phyloP scores from a whole-genome alignment of 1,140 invertebrate species.

The Hyles euphorbiae region DNA sequence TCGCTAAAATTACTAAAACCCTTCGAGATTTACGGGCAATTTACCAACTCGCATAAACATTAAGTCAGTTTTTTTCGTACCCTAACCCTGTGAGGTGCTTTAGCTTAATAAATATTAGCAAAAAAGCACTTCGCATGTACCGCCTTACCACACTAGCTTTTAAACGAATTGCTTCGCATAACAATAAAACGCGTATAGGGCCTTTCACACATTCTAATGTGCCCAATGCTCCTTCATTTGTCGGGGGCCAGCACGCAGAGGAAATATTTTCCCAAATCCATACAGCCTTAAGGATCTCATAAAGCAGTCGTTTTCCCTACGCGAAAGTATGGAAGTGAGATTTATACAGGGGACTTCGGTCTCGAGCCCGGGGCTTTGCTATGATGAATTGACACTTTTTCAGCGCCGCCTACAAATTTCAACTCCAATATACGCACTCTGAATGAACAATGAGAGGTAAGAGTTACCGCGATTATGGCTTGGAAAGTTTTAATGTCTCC shows the following conservation, averaged over 20 bases:
- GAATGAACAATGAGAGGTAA: conserved; percentile 68
- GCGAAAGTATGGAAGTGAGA: conserved; percentile 75
- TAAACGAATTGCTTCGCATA: conserved; percentile 72
- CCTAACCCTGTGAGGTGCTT: conserved; percentile 42
- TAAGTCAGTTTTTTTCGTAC: conserved; percentile 42
- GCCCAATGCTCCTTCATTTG: conserved; percentile 70
- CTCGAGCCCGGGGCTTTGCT: conserved; percentile 64
- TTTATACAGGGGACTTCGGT: conserved; percentile 72
- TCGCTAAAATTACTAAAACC: conserved; percentile 1
- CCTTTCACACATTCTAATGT: conserved; percentile 72
- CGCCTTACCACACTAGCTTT: conserved; percentile 64
- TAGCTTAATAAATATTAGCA: conserved; percentile 65
- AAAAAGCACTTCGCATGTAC: conserved; percentile 63
- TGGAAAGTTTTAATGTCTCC: conserved; percentile 67
- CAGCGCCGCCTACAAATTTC: conserved; percentile 66
- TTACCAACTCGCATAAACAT: conserved; percentile 30
- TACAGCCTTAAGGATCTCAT: conserved; percentile 77
- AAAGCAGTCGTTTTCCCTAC: conserved; percentile 74
- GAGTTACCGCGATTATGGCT: conserved; percentile 53
- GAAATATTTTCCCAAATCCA: conserved; percentile 77
- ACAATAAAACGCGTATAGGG: conserved; percentile 68
- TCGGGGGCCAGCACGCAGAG: conserved; percentile 65
- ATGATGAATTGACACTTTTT: conserved; percentile 75
- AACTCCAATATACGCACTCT: conserved; percentile 64
- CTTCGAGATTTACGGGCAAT: conserved; percentile 12